Evolutionary conservation across 2,797 vertebrate genomes (phyloP).

Genomic region (Microctenopoma stevenorrisi): DNA sequence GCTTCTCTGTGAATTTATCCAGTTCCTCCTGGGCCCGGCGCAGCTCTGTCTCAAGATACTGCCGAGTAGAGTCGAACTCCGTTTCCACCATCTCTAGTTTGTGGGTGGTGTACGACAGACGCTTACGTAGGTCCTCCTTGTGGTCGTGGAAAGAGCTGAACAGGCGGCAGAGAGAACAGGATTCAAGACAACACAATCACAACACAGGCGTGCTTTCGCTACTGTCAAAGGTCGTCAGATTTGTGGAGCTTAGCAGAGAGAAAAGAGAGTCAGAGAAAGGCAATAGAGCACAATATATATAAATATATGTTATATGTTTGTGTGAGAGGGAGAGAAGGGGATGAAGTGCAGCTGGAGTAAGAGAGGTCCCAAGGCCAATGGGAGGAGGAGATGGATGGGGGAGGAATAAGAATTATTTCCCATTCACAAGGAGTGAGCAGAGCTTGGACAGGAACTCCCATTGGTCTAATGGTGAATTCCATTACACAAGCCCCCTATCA

Average conservation of each 20-base stretch:
- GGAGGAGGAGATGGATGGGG: slow-evolving; percentile 65
- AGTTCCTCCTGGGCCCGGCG: slow-evolving; percentile 94
- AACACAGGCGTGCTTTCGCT: slow-evolving; percentile 6
- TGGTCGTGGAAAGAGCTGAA: slow-evolving; percentile 94
- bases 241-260: neutral
- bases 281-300: slow-evolving; percentile 1
- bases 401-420: slow-evolving; percentile 69
- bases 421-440: slow-evolving; percentile 55
- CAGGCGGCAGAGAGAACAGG: slow-evolving; percentile 27
- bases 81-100: slow-evolving; percentile 96
- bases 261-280: slow-evolving; percentile 12
- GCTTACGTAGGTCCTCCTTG: slow-evolving; percentile 96
- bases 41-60: slow-evolving; percentile 96
- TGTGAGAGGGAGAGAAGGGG: slow-evolving; percentile 30
- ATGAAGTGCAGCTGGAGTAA: slow-evolving; percentile 52
- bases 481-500: slow-evolving; percentile 41
- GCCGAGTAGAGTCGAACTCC: slow-evolving; percentile 94
- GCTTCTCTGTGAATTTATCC: slow-evolving; percentile 95
- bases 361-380: slow-evolving; percentile 41
- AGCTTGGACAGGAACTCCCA: slow-evolving; percentile 59
- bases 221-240: slow-evolving; percentile 30
- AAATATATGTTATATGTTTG: slow-evolving; percentile 2
- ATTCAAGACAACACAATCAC: slow-evolving; percentile 16
- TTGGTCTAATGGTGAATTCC: slow-evolving; percentile 50
- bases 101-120: slow-evolving; percentile 93